Base-by-base conservation (phyloP, 2,113 vertebrate genomes). In the Malaclemys terrapin region DNA sequence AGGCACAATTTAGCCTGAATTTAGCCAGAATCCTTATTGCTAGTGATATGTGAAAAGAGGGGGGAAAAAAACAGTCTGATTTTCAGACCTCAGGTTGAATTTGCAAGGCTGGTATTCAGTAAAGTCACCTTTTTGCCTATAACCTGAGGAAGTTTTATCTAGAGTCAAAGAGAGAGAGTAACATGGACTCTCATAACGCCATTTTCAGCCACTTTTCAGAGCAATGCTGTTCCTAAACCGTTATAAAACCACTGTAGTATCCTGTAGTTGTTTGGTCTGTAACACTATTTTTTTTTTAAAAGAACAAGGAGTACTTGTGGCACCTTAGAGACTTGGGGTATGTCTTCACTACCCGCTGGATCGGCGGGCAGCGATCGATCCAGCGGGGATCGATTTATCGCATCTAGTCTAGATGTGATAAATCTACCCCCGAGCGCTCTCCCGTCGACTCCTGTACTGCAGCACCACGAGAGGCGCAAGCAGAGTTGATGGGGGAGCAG, bases 91-190 rank as follows among this genome's bases (percentile, higher is more conserved):
- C 56, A 56, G 62, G 57, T 89, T 17, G 52, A 92, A 84, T 93
- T 95, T 62, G 82, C 9, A 80, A 45, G 62, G 62, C 20, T 47
- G 0, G 0, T 24, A 78, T 72, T 87, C 81, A 62, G 14, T 65
- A 93, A 91, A 94, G 95, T 27, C 6, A 49, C 80, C 88, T 91
- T 95, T 88, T 84, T 35, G 89, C 22, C 75, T 54, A 16, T 38
- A 96, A 93, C 87, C 8, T 85, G 49, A 80, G 12, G 45, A 83
- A 84, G 47, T 95, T 50, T 50, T 4, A 50, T 50, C 50, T 54
- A 56, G 22, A 56, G 54, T 54, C 0, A 0, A 56, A 47, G 45
- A 89, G 52, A 86, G 95, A 80, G 53, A 86, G 49, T 50, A 91
- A 92, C 49, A 89, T 92, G 47, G 45, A 57, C 45, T 56, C 80